These are phyloP conservation scores for Oplegnathus fasciatus DNA, from an alignment of 2,113 vertebrate genomes.

Conservation along the genomic window DNA sequence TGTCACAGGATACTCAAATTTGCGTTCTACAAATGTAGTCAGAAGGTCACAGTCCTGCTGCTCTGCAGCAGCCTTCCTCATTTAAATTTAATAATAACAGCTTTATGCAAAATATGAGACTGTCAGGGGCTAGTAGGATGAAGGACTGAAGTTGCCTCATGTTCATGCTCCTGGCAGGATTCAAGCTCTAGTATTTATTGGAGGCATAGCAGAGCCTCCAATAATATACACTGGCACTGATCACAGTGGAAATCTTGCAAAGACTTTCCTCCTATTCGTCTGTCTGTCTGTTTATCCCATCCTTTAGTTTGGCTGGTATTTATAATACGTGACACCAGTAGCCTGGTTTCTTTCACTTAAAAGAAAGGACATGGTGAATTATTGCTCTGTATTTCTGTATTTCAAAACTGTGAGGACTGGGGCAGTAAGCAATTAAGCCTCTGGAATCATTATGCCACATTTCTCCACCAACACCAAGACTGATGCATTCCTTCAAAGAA, in stretches of 20 bases:
- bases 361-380: conserved; percentile 11
- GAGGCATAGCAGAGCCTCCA: conserved; percentile 3
- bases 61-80: conserved; percentile 74
- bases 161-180: conserved; percentile 26
- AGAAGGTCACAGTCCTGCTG: conserved; percentile 80
- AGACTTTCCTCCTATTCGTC: not conserved
- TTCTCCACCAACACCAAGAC: not conserved
- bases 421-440: conserved; percentile 8
- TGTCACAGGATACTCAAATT: conserved; percentile 76
- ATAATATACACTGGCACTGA: conserved; percentile 1
- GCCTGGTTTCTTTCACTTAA: conserved; percentile 10
- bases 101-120: conserved; percentile 76
- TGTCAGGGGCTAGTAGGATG: conserved; percentile 43
- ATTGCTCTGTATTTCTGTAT: conserved; percentile 20
- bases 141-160: conserved; percentile 42
- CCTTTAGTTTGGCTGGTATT: not conserved
- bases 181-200: conserved; percentile 6
- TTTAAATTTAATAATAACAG: conserved; percentile 83
- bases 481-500: not conserved
- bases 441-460: not conserved
- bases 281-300: not conserved
- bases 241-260: conserved; percentile 5
- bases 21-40: conserved; percentile 78
- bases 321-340: conserved; percentile 1
- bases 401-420: not conserved